A percentile compares a stretch with the other conserved stretches of the same genome.
Conservation (phyloP, 2,888 invertebrate genomes). For the Dolichopus griseipennis region DNA sequence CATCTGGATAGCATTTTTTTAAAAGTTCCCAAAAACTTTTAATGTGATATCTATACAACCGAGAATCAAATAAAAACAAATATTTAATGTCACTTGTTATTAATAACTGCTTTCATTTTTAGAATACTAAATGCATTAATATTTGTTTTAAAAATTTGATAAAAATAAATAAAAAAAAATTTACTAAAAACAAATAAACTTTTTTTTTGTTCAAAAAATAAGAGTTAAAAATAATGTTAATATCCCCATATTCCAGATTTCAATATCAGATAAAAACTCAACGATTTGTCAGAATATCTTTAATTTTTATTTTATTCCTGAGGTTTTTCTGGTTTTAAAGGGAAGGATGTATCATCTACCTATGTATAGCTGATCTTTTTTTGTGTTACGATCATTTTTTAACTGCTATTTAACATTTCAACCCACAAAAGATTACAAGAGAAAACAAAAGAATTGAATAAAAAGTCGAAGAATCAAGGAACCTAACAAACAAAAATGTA, state of each 20-base stretch:
- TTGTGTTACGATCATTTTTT: constrained; percentile 2
- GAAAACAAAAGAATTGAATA: background rate
- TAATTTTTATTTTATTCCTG: too few species aligned
- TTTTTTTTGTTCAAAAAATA: background rate
- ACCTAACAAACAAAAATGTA: background rate
- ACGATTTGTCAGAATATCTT: background rate
- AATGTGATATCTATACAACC: too few species aligned
- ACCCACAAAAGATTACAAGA: background rate
- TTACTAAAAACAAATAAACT: background rate
- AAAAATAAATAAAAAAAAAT: background rate
- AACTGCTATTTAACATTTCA: background rate
- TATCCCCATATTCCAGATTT: background rate
- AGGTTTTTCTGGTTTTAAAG: background rate
- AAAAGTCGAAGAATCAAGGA: background rate
- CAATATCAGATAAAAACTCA: background rate
- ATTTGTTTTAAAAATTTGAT: constrained; percentile 3
- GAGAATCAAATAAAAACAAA: too few species aligned
- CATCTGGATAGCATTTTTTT: too few species aligned
- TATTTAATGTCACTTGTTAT: background rate
- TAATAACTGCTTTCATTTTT: constrained; percentile 4
- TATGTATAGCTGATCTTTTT: background rate
- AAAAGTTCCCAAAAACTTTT: too few species aligned
- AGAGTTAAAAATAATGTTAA: background rate
- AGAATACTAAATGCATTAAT: background rate
- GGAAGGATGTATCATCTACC: background rate